phyloP scores from a whole-genome alignment of 2,113 vertebrate species.

The Xenopus laevis region DNA sequence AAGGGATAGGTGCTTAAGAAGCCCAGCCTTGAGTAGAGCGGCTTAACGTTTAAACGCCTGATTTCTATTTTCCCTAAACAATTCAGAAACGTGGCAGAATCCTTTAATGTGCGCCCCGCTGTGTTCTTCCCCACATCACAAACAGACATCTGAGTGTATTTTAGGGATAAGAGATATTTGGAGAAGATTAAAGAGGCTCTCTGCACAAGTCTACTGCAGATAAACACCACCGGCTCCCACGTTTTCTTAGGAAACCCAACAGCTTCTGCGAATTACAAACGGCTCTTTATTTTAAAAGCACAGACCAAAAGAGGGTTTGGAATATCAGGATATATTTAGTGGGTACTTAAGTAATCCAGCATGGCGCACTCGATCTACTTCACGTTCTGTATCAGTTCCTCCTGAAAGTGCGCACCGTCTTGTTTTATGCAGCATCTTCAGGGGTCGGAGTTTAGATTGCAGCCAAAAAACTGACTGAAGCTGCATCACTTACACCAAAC shows the following conservation, averaged over 20 bases:
- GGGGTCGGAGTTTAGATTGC: no score
- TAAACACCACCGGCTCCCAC: background rate
- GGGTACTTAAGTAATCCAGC: background rate
- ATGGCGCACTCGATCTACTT: background rate
- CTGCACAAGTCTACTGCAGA: slow-evolving; percentile 4
- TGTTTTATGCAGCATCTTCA: no score
- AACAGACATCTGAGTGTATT: slow-evolving; percentile 1
- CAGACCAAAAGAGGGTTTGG: slow-evolving; percentile 14
- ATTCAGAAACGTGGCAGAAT: background rate
- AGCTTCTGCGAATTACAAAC: slow-evolving; percentile 7
- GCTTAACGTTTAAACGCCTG: background rate
- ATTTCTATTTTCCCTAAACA: background rate
- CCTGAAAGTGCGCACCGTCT: no score
- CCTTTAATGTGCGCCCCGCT: slow-evolving; percentile 9
- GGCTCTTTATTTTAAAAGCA: background rate
- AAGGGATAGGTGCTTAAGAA: no score
- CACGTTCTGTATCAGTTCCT: background rate
- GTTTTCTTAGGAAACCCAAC: slow-evolving; percentile 35
- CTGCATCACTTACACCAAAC: no score
- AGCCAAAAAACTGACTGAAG: no score
- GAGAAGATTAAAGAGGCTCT: slow-evolving; percentile 10
- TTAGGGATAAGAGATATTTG: slow-evolving; percentile 13
- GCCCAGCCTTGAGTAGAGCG: no score
- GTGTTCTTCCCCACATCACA: slow-evolving; percentile 5
- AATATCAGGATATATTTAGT: background rate